Percentiles rank a stretch among this genome's conserved stretches.
phyloP scores from a whole-genome alignment of 1,140 invertebrate genomes.

The Sitodiplosis mosellana region DNA sequence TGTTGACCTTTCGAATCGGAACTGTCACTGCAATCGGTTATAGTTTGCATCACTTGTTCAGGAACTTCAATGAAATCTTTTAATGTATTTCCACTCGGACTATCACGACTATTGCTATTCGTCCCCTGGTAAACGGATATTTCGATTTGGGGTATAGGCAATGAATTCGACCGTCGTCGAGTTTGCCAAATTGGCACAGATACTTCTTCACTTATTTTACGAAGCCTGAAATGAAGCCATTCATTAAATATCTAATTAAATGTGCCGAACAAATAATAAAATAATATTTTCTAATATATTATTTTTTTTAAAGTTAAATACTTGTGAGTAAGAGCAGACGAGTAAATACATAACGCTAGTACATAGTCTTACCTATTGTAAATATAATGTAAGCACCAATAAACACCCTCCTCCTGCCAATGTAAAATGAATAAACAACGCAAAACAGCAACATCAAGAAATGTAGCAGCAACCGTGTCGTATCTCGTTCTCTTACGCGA shows the following conservation, averaged over 20 bases:
- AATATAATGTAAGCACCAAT: constrained; percentile 90
- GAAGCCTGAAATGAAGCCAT: constrained; percentile 40
- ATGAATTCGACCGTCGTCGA: constrained; percentile 69
- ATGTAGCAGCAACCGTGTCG: constrained; percentile 75
- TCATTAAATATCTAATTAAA: constrained; percentile 1
- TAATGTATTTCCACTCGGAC: constrained; percentile 20
- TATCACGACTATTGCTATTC: constrained; percentile 44
- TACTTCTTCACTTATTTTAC: constrained; percentile 63
- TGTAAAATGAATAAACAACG: constrained; percentile 91
- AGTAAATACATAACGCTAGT: too few species aligned
- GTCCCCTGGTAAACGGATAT: constrained; percentile 64
- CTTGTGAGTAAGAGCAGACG: neutral
- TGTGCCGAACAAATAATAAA: neutral
- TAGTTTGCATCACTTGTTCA: constrained; percentile 23
- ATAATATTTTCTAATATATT: too few species aligned
- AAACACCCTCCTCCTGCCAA: constrained; percentile 95
- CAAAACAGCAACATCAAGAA: constrained; percentile 87
- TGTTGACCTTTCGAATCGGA: neutral
- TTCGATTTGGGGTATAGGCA: constrained; percentile 86
- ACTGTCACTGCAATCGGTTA: neutral
- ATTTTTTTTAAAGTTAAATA: constrained; percentile 1
- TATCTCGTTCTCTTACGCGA: constrained; percentile 9
- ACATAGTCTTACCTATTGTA: constrained; percentile 70
- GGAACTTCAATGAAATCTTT: constrained; percentile 62
- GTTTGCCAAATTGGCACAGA: constrained; percentile 50